These are phyloP conservation scores for Embiotoca jacksoni DNA, from an alignment of 2,113 vertebrate species.

Conservation along the genomic window DNA sequence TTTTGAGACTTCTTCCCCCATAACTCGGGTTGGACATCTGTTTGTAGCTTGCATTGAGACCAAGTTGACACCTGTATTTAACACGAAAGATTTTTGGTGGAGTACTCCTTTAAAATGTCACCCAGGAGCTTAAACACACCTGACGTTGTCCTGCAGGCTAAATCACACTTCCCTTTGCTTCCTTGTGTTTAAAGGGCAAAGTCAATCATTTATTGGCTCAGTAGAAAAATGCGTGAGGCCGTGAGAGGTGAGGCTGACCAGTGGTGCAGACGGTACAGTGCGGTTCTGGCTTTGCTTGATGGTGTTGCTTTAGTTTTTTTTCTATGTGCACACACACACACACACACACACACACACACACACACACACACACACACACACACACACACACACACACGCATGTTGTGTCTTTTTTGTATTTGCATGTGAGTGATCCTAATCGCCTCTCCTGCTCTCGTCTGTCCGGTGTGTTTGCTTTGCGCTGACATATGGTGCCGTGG, in stretches of 20 bases:
- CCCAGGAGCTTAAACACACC: not conserved
- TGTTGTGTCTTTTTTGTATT: slow-evolving; percentile 25
- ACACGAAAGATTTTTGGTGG: not conserved
- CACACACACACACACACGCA: not conserved
- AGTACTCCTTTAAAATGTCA: not conserved
- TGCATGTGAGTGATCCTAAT: slow-evolving; percentile 45
- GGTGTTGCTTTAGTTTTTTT: not conserved
- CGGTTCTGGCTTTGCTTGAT: slow-evolving; percentile 12
- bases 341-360: not conserved
- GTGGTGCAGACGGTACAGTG: too few species aligned
- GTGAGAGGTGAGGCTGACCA: not conserved
- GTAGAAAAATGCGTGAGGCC: not conserved
- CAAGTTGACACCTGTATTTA: not conserved
- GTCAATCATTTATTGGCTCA: slow-evolving; percentile 1
- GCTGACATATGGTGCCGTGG: slow-evolving; percentile 57
- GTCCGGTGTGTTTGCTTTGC: slow-evolving; percentile 67
- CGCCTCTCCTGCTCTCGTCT: slow-evolving; percentile 7
- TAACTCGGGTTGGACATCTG: too few species aligned
- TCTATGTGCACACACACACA: not conserved
- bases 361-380: not conserved
- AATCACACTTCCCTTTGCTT: not conserved
- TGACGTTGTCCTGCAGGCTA: not conserved
- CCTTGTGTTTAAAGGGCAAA: slow-evolving; percentile 5
- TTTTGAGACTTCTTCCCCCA: too few species aligned
- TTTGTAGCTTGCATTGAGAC: too few species aligned